These are phyloP conservation scores for Caretta caretta DNA, from an alignment of 2,113 vertebrate species.

Conservation along the genomic window DNA sequence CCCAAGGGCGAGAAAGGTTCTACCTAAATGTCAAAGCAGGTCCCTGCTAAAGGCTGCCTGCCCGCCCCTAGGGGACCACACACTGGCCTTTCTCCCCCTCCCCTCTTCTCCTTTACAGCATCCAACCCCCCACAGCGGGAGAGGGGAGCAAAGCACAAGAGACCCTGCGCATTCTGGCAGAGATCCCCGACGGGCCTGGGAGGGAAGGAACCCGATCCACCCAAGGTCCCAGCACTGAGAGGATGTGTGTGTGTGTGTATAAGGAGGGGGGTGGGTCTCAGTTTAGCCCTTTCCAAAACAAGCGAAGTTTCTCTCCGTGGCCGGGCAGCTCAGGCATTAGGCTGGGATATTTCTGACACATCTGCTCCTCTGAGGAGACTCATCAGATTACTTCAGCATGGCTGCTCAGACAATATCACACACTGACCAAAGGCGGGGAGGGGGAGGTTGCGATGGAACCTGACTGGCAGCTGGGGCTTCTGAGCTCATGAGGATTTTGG, in stretches of 20 bases:
- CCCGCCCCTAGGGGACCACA: neutral
- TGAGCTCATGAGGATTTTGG: neutral
- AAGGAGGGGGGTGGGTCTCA: neutral
- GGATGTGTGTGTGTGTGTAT: neutral
- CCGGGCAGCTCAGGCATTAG: rapidly evolving
- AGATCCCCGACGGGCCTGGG: neutral
- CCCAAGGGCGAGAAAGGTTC: neutral
- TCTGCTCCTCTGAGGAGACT: neutral
- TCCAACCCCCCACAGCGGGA: neutral
- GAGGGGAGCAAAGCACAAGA: neutral
- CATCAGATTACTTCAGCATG: neutral
- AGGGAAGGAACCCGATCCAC: no score
- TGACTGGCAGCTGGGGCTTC: neutral
- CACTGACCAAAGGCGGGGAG: neutral
- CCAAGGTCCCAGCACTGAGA: neutral
- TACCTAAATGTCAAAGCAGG: neutral
- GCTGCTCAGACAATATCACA: neutral
- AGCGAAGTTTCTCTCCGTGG: neutral
- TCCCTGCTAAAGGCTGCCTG: neutral
- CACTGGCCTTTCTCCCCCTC: neutral
- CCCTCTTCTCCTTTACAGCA: neutral
- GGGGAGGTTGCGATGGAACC: neutral
- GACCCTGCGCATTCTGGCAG: neutral
- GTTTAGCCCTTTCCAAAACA: neutral
- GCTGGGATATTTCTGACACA: neutral